These are phyloP conservation scores for Frieseomelitta varia DNA, from an alignment of 1,140 invertebrate genomes.

Conservation along the genomic window DNA sequence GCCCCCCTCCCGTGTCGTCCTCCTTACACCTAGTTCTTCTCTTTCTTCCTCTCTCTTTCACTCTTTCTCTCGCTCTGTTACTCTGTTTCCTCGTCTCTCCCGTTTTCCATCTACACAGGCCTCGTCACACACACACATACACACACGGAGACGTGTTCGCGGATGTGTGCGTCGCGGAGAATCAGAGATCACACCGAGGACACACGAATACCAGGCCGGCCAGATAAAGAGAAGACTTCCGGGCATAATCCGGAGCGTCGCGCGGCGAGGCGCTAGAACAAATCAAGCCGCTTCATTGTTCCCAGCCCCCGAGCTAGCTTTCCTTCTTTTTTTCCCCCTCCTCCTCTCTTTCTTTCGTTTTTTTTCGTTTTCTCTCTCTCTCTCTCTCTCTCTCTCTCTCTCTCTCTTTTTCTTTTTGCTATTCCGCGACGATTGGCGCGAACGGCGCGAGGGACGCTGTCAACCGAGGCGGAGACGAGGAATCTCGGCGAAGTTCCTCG, in stretches of 20 bases:
- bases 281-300: conserved; percentile 79
- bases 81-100: neutral
- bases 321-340: conserved; percentile 39
- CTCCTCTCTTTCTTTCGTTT: conserved; percentile 22
- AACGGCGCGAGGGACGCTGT: conserved; percentile 16
- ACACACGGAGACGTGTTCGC: neutral
- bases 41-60: too few species aligned
- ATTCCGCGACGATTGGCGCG: conserved; percentile 56
- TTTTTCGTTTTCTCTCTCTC: conserved; percentile 26
- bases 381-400: neutral
- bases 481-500: neutral
- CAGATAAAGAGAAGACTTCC: conserved; percentile 79
- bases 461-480: conserved; percentile 4
- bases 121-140: too few species aligned
- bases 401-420: neutral
- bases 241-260: conserved; percentile 78
- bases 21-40: conserved; percentile 9
- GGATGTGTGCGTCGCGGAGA: conserved; percentile 34
- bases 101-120: neutral
- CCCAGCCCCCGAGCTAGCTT: conserved; percentile 56
- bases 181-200: conserved; percentile 33
- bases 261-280: conserved; percentile 75
- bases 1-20: conserved; percentile 33
- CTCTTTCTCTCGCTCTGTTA: neutral
- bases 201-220: conserved; percentile 34